Evolutionary conservation across 2,888 invertebrate species (phyloP).

Genomic region (Himalopsyche japonica): DNA sequence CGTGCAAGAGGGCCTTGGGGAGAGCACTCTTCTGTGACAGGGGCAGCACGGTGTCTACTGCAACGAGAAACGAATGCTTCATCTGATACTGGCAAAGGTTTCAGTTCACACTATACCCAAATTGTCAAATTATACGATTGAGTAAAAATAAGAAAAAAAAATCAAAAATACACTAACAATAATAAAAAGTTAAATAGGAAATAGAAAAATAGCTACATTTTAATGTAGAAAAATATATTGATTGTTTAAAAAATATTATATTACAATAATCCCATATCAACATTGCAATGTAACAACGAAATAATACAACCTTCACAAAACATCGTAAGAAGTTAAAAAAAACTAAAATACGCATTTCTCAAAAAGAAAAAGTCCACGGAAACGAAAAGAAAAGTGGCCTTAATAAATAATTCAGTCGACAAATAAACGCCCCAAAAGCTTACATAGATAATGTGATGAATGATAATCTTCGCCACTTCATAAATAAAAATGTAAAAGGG

Average conservation of each 20-base stretch:
- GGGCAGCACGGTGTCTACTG: constrained; percentile 68
- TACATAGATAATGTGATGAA: not conserved
- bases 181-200: no score
- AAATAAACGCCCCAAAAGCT: not conserved
- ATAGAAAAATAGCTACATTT: no score
- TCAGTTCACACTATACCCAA: not conserved
- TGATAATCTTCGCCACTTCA: not conserved
- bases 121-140: no score
- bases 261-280: no score
- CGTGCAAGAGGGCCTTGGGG: constrained; percentile 63
- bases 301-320: no score
- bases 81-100: not conserved
- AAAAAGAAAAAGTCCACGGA: not conserved
- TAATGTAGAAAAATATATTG: no score
- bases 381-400: not conserved
- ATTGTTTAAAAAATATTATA: no score
- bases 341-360: not conserved
- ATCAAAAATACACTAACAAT: no score
- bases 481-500: not conserved
- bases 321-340: no score
- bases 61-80: constrained; percentile 27
- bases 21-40: constrained; percentile 46
- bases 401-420: not conserved
- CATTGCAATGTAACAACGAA: no score
- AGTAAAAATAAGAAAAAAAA: no score